Percentiles rank a stretch among this genome's conserved stretches.
Conservation (phyloP, 2,113 vertebrate species). For the Eublepharis macularius region DNA sequence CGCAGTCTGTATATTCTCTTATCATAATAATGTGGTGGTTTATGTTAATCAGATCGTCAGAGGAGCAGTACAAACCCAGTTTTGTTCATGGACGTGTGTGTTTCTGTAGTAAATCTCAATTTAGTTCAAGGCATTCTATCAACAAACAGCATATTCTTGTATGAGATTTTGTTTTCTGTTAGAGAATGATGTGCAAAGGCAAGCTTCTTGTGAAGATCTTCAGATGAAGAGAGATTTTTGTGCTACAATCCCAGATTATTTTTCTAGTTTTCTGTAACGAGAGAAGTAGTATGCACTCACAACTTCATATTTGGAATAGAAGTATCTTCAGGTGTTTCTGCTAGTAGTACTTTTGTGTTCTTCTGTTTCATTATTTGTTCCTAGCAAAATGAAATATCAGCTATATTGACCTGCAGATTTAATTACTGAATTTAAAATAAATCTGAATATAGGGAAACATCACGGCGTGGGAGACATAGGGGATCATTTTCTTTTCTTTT, state of each 20-base stretch:
- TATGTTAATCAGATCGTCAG: not conserved
- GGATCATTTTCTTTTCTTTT: not conserved
- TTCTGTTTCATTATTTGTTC: not conserved
- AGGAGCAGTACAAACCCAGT: not conserved
- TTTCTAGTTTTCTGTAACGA: not conserved
- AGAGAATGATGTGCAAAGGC: not conserved
- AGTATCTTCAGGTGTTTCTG: not conserved
- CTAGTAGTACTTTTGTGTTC: not conserved
- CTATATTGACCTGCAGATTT: not conserved
- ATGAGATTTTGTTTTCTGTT: not conserved
- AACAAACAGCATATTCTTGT: not conserved
- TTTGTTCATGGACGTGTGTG: not conserved
- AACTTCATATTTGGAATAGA: not conserved
- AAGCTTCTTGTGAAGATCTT: not conserved
- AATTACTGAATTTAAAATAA: not conserved
- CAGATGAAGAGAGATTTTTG: not conserved
- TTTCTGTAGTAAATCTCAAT: not conserved
- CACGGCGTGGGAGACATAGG: not conserved
- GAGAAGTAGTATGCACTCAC: not conserved
- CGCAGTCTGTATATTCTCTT: rapidly evolving
- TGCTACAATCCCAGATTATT: not conserved
- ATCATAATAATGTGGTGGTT: not conserved
- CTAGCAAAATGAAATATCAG: not conserved
- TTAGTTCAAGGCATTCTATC: not conserved
- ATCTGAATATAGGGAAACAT: too few species aligned